These are phyloP conservation scores for Dinoponera quadriceps DNA, from an alignment of 1,140 invertebrate species.

Conservation along the genomic window DNA sequence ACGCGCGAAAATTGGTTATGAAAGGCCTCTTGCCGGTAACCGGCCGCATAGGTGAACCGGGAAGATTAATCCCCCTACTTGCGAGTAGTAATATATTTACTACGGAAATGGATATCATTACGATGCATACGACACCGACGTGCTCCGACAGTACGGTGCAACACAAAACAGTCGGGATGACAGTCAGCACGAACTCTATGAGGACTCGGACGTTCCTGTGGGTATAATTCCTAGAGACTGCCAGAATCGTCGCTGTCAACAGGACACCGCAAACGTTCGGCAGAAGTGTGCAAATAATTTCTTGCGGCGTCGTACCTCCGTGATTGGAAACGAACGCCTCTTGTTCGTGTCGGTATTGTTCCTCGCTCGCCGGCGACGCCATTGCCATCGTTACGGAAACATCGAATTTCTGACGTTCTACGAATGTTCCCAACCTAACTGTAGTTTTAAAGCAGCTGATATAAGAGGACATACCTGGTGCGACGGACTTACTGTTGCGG, in stretches of 20 bases:
- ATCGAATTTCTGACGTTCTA: conserved; percentile 38
- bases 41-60: neutral
- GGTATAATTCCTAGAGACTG: conserved; percentile 57
- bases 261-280: conserved; percentile 82
- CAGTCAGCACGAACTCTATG: conserved; percentile 85
- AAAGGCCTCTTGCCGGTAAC: conserved; percentile 80
- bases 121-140: conserved; percentile 68
- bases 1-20: conserved; percentile 89
- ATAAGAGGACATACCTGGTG: conserved; percentile 15
- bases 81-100: conserved; percentile 67
- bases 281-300: conserved; percentile 84
- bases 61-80: conserved; percentile 70
- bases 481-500: conserved; percentile 29
- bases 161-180: conserved; percentile 85
- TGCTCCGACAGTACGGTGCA: conserved; percentile 84
- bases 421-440: conserved; percentile 14
- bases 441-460: neutral
- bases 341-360: conserved; percentile 77
- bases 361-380: conserved; percentile 47
- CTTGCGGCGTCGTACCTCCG: conserved; percentile 76
- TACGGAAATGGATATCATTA: conserved; percentile 68
- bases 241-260: conserved; percentile 74
- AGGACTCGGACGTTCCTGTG: conserved; percentile 71
- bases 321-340: conserved; percentile 81
- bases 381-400: conserved; percentile 47